These are phyloP conservation scores for Dreissena polymorpha DNA, from an alignment of 1,140 invertebrate species.

Conservation along the genomic window DNA sequence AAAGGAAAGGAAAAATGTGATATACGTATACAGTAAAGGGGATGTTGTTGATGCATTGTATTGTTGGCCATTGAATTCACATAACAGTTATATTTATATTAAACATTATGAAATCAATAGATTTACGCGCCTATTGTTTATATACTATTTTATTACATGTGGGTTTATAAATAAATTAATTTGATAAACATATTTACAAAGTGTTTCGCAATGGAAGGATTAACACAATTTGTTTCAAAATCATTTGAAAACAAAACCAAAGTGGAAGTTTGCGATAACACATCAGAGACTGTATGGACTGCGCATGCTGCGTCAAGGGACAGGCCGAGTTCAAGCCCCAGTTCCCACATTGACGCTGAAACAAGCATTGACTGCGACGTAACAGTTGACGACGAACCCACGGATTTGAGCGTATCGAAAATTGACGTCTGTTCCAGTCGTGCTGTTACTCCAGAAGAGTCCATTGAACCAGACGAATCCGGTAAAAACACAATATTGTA, in stretches of 20 bases:
- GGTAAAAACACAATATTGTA: conserved; percentile 11
- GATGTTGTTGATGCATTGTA: too few species aligned
- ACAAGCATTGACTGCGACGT: neutral
- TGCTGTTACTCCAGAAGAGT: conserved; percentile 9
- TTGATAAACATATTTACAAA: too few species aligned
- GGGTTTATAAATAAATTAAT: too few species aligned
- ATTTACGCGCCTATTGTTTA: too few species aligned
- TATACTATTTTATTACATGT: too few species aligned
- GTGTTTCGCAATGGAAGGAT: conserved; percentile 38
- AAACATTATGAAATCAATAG: too few species aligned
- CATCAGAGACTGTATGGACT: conserved; percentile 1
- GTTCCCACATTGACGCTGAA: too few species aligned
- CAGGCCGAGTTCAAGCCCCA: conserved; percentile 2
- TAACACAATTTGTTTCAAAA: conserved; percentile 52
- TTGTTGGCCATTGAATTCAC: too few species aligned
- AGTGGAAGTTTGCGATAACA: conserved; percentile 29
- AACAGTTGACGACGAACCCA: conserved; percentile 25
- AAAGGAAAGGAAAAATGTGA: too few species aligned
- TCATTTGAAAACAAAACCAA: conserved; percentile 48
- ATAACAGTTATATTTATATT: too few species aligned
- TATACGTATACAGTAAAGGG: too few species aligned
- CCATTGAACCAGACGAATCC: conserved; percentile 11
- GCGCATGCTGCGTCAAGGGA: neutral
- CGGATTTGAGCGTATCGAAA: conserved; percentile 32
- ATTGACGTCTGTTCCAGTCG: conserved; percentile 56